Percentiles rank a stretch among this genome's conserved stretches.
phyloP scores from a whole-genome alignment of 35 echinoderm and acorn worm species.

The Ophioderma brevispina region DNA sequence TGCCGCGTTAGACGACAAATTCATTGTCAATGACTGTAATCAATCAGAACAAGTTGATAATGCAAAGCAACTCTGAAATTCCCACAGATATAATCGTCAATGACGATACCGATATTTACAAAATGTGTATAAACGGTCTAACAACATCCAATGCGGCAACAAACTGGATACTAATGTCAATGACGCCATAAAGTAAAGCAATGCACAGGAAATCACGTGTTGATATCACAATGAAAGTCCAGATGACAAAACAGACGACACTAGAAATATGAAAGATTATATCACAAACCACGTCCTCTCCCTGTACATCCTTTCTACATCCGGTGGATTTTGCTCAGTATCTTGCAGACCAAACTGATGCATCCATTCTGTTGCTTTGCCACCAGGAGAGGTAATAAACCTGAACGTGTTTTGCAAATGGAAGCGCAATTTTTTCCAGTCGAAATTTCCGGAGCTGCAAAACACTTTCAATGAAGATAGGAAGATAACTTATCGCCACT shows the following conservation, averaged over 20 bases:
- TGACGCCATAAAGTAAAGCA: not conserved
- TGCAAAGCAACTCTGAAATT: not conserved
- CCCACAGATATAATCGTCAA: not conserved
- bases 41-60: not conserved
- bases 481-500: not conserved
- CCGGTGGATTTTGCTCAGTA: not conserved
- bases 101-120: not conserved
- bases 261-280: no score
- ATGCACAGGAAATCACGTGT: not conserved
- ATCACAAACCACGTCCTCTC: not conserved
- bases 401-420: not conserved
- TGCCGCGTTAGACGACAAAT: no score
- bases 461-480: constrained; percentile 10
- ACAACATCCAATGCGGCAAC: not conserved
- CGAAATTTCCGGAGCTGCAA: not conserved
- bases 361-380: not conserved
- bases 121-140: not conserved
- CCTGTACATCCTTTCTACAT: not conserved
- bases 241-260: not conserved
- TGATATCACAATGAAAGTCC: not conserved
- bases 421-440: not conserved
- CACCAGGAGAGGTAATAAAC: not conserved
- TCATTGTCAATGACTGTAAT: not conserved
- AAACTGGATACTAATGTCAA: not conserved
- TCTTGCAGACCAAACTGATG: not conserved